A percentile compares a stretch with the other conserved stretches of the same genome.
phyloP scores from a whole-genome alignment of 2,113 vertebrate genomes.

The Hydrolagus affinis region DNA sequence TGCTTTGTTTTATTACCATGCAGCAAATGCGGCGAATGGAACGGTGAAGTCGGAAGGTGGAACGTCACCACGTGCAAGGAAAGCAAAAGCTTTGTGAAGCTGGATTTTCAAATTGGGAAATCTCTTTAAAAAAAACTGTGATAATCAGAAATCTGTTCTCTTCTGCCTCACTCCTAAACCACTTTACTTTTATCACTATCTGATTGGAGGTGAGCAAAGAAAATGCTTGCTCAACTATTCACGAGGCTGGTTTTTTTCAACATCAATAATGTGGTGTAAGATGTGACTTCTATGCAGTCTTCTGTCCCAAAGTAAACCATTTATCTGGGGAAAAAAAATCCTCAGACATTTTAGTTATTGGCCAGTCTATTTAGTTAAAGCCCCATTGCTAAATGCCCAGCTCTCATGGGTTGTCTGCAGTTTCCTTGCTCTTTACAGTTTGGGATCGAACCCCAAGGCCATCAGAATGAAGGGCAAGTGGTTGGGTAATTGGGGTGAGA shows the following conservation, averaged over 20 bases:
- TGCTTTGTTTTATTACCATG: constrained; percentile 7
- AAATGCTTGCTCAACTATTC: not conserved
- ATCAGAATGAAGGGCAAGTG: not conserved
- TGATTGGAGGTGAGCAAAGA: constrained; percentile 19
- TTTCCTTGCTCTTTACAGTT: constrained; percentile 13
- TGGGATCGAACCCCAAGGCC: not conserved
- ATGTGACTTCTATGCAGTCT: not conserved
- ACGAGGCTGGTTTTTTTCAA: not conserved
- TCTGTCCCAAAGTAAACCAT: not conserved
- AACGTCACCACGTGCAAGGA: constrained; percentile 60
- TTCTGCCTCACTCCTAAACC: constrained; percentile 41
- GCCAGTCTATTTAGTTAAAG: too few relatives aligned
- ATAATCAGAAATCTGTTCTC: constrained; percentile 33
- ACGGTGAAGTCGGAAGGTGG: constrained; percentile 58
- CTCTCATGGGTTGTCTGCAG: not conserved
- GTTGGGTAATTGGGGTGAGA: not conserved
- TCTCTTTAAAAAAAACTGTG: constrained; percentile 34
- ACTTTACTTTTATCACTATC: not conserved
- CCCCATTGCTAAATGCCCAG: not conserved
- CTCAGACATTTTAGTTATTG: not conserved
- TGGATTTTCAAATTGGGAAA: constrained; percentile 18
- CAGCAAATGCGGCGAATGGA: constrained; percentile 59
- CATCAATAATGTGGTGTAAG: not conserved
- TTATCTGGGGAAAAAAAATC: not conserved
- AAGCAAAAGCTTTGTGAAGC: constrained; percentile 60